phyloP scores from a whole-genome alignment of 2,888 invertebrate species.

The Podotricha telesiphe region DNA sequence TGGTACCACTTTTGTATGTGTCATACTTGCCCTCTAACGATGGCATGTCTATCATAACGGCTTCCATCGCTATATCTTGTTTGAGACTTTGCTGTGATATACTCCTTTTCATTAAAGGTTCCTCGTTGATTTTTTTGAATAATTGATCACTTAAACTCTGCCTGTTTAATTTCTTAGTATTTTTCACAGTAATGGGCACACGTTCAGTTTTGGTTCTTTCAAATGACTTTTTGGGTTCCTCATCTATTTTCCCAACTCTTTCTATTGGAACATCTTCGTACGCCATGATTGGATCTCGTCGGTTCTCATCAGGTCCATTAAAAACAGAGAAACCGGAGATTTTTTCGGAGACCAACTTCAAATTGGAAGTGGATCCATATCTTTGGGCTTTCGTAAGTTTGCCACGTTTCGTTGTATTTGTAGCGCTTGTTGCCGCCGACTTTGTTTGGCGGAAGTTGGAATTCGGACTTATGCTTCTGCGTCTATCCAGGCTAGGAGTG shows the following conservation, averaged over 20 bases:
- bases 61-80: conserved; percentile 71
- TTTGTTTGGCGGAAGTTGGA: conserved; percentile 51
- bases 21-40: conserved; percentile 59
- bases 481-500: conserved; percentile 64
- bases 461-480: conserved; percentile 66
- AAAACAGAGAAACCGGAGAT: conserved; percentile 76
- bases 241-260: conserved; percentile 48
- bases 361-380: conserved; percentile 72
- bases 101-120: conserved; percentile 58
- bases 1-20: conserved; percentile 59
- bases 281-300: conserved; percentile 74
- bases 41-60: conserved; percentile 73
- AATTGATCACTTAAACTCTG: conserved; percentile 68
- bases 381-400: conserved; percentile 62
- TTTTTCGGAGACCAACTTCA: conserved; percentile 73
- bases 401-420: conserved; percentile 60
- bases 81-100: conserved; percentile 73
- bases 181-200: conserved; percentile 26
- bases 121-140: conserved; percentile 51
- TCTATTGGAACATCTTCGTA: conserved; percentile 54
- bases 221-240: conserved; percentile 54
- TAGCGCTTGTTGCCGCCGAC: conserved; percentile 60
- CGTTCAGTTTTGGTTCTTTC: conserved; percentile 50
- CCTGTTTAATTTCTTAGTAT: conserved; percentile 55
- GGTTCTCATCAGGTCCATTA: conserved; percentile 54